A percentile compares a stretch with the other conserved stretches of the same genome.
These are phyloP conservation scores for Brachionus asplanchnoidis DNA, from an alignment of 1,140 invertebrate genomes.

Conservation along the genomic window DNA sequence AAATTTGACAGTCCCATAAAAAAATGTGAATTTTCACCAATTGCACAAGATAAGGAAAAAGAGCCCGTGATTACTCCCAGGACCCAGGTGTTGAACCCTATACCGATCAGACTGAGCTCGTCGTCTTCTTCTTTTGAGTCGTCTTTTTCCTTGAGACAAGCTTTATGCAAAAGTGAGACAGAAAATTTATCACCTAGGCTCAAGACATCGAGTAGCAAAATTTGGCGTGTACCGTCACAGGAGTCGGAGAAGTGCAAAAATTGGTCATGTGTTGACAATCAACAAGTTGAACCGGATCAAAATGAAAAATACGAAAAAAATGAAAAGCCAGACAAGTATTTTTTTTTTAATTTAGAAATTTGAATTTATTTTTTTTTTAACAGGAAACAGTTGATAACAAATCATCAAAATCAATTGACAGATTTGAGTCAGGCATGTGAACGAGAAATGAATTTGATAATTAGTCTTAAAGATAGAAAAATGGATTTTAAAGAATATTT, in stretches of 20 bases:
- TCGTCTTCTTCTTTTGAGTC: constrained; percentile 19
- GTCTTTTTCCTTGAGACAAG: constrained; percentile 9
- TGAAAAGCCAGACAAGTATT: not conserved
- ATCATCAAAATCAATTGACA: constrained; percentile 9
- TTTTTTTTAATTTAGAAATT: not conserved
- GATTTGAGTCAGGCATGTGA: constrained; percentile 2
- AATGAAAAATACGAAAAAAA: not conserved
- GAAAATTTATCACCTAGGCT: constrained; percentile 6
- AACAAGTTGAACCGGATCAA: not conserved
- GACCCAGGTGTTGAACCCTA: not conserved
- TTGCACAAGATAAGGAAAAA: not conserved
- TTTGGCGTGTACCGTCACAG: not conserved
- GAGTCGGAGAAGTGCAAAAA: not conserved
- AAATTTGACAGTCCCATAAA: not conserved
- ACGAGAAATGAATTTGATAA: constrained; percentile 25
- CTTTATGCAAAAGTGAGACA: not conserved
- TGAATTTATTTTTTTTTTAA: not conserved
- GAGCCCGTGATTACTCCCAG: not conserved
- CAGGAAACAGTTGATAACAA: not conserved
- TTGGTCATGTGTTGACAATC: not conserved
- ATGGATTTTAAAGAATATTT: constrained; percentile 33
- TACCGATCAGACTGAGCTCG: not conserved
- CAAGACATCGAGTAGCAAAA: not conserved
- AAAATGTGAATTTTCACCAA: constrained; percentile 18
- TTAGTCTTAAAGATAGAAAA: constrained; percentile 8